Conservation (phyloP, 2,113 vertebrate species). For the Ophiodon elongatus region DNA sequence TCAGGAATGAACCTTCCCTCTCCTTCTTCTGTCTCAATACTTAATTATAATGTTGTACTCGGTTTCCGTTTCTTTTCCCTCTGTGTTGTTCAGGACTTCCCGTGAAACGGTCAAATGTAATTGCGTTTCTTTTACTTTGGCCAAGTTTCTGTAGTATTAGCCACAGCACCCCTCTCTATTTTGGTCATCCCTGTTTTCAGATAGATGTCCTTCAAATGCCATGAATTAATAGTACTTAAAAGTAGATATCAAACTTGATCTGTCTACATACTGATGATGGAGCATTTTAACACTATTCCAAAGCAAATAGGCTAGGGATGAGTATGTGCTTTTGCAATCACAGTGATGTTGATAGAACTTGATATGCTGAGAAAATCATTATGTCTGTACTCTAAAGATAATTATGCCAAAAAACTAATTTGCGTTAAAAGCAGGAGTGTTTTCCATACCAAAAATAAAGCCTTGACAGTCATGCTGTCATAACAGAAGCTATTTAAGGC, state of each 20-base stretch:
- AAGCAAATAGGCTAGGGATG: slow-evolving; percentile 29
- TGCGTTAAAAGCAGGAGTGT: slow-evolving; percentile 46
- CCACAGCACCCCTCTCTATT: neutral
- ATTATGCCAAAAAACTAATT: slow-evolving; percentile 53
- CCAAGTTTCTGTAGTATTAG: slow-evolving; percentile 41
- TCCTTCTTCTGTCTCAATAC: slow-evolving; percentile 42
- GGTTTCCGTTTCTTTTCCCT: slow-evolving; percentile 24
- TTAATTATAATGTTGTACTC: slow-evolving; percentile 57
- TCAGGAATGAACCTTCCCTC: slow-evolving; percentile 71
- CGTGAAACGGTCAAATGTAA: slow-evolving; percentile 21
- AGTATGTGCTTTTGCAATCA: slow-evolving; percentile 54
- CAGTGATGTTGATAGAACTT: slow-evolving; percentile 62
- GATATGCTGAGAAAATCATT: slow-evolving; percentile 44
- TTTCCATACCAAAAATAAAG: slow-evolving; percentile 53
- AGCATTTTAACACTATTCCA: slow-evolving; percentile 45
- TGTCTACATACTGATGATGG: neutral
- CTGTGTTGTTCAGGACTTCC: neutral
- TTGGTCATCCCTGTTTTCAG: neutral
- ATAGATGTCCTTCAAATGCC: neutral
- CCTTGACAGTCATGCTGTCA: slow-evolving; percentile 41
- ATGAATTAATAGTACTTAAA: slow-evolving; percentile 6
- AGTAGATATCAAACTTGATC: slow-evolving; percentile 25
- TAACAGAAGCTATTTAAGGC: slow-evolving; percentile 15
- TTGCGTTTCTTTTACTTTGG: slow-evolving; percentile 13
- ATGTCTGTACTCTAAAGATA: slow-evolving; percentile 33